Evolutionary conservation across 2,797 vertebrate species (phyloP), one percentile per base, ranked within the genome.

Genomic region (Spatula clypeata): DNA sequence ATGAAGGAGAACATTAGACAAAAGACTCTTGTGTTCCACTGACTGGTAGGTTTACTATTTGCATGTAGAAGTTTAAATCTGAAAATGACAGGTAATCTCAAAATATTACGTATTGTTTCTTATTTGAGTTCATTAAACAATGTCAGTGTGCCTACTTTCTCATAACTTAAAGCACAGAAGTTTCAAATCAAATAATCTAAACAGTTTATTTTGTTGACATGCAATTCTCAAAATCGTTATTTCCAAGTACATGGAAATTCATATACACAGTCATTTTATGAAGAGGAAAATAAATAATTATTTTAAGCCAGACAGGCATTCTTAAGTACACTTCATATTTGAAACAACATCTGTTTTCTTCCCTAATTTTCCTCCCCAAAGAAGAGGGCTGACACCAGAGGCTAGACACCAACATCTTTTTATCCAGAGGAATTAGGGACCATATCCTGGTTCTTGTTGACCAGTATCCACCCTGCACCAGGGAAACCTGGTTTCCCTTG

Each of bases 301-400:
- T 72, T 94, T 97, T 88, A 96, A 94, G 88, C 60, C 83, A 94
- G 92, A 70, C 57, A 93, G 83, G 85, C 66, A 92, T 95, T 98
- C 88, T 31, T 88, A 79, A 98, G 92, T 60, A 79, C 60, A 89
- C 94, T 95, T 97, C 74, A 5, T 93, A 95, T 96, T 96, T 86
- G 90, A 97, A 95, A 85, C 77, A 93, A 92, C 79, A 97, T 91
- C 54, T 97, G 8, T 93, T 97, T 97, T 96, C 86, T 87, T 94
- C 75, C 47, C 26, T 77, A 20, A 73, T 93, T 97, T 97, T 96
- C 86, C 87, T 94, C 77, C 47, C 29, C 74, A 23, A 70, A 88
- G 58, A 38, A 69, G 69, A 76, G 8, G 19, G 31, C 53, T 83
- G 26, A 79, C 42, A 53, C 45, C 40, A 32, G 49, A 83, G 34